Conservation (phyloP, 2,113 vertebrate genomes). For the Cyrtonyx montezumae region DNA sequence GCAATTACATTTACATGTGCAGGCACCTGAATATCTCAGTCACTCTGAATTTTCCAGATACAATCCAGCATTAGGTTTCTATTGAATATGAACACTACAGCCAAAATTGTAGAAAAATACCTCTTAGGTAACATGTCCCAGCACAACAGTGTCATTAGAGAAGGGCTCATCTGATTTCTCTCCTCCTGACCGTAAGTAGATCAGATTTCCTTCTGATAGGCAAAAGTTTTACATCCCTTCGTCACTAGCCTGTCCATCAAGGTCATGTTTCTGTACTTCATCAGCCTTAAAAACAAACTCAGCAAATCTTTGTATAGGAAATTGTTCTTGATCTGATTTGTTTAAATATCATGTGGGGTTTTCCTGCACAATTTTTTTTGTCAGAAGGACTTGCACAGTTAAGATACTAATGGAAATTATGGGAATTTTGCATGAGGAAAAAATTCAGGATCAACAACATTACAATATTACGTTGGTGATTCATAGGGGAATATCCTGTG, state of each 20-base stretch:
- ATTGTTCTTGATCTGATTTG: not conserved
- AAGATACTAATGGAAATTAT: not conserved
- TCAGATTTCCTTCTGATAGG: not conserved
- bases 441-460: not conserved
- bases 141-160: not conserved
- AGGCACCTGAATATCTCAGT: not conserved
- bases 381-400: not conserved
- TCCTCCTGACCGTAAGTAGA: not conserved
- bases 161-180: not conserved
- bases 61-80: not conserved
- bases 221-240: not conserved
- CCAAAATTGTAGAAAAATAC: not conserved
- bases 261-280: not conserved
- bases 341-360: not conserved
- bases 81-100: not conserved
- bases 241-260: not conserved
- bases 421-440: not conserved
- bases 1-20: not conserved
- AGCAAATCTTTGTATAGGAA: not conserved
- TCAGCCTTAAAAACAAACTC: not conserved
- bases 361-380: not conserved
- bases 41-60: not conserved
- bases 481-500: not conserved
- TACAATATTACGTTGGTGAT: not conserved
- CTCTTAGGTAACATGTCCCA: not conserved